These are phyloP conservation scores for Hypomesus transpacificus DNA, from an alignment of 2,113 vertebrate species.

Conservation along the genomic window DNA sequence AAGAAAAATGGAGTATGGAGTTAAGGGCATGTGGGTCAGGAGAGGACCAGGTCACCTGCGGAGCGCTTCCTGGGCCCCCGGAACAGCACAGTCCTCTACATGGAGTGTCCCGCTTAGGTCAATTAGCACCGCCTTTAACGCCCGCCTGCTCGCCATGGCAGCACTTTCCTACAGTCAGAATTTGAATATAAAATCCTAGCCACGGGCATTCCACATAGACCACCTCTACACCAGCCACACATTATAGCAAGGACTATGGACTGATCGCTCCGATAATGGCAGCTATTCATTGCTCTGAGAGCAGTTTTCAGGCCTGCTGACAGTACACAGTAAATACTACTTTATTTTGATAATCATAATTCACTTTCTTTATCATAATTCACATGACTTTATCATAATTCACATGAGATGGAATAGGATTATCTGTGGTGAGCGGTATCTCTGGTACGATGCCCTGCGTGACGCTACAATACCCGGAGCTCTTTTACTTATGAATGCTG, in stretches of 20 bases:
- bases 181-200: neutral
- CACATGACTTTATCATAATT: neutral
- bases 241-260: no score
- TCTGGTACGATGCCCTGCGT: neutral
- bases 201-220: no score
- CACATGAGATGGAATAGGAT: neutral
- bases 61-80: slow-evolving; percentile 90
- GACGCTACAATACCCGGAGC: slow-evolving; percentile 22
- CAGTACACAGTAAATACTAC: slow-evolving; percentile 31
- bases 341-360: slow-evolving; percentile 49
- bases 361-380: slow-evolving; percentile 28
- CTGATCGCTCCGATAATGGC: no score
- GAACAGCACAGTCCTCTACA: slow-evolving; percentile 87
- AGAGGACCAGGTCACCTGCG: slow-evolving; percentile 68
- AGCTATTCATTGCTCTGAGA: no score
- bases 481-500: slow-evolving; percentile 64
- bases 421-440: neutral
- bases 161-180: neutral
- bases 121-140: slow-evolving; percentile 88
- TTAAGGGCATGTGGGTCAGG: neutral
- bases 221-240: no score
- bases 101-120: slow-evolving; percentile 96
- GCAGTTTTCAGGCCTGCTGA: slow-evolving; percentile 1
- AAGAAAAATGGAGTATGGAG: neutral
- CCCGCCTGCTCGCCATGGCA: slow-evolving; percentile 57